A percentile compares a stretch with the other conserved stretches of the same genome.
phyloP scores from a whole-genome alignment of 2,113 vertebrate species.

The Mohoua ochrocephala region DNA sequence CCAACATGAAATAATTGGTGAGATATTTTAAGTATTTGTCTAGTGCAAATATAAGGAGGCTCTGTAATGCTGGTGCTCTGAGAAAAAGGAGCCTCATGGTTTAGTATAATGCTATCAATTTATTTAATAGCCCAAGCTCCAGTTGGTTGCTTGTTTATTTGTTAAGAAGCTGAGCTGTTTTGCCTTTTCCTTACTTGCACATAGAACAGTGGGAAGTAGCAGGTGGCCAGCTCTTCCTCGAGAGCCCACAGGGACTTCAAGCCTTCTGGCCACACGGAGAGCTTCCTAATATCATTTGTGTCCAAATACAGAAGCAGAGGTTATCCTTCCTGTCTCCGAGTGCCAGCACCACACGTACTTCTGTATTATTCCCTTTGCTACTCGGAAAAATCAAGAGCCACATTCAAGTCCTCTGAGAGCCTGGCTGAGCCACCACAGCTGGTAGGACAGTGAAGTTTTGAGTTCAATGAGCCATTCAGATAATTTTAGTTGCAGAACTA shows the following conservation, averaged over 20 bases:
- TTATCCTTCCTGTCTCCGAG: background rate
- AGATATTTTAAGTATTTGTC: conserved; percentile 40
- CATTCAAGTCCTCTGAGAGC: background rate
- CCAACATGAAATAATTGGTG: conserved; percentile 46
- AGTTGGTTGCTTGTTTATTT: background rate
- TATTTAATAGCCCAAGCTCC: background rate
- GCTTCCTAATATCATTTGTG: background rate
- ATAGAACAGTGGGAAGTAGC: background rate
- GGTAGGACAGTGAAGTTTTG: background rate
- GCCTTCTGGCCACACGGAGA: background rate
- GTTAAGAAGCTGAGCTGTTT: background rate
- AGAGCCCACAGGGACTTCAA: background rate
- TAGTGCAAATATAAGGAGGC: conserved; percentile 43
- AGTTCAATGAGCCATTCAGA: background rate
- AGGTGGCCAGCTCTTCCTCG: background rate
- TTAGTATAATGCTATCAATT: background rate
- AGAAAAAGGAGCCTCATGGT: background rate
- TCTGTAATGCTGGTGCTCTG: background rate
- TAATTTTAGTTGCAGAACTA: background rate
- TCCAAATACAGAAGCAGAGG: background rate
- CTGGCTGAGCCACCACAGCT: background rate
- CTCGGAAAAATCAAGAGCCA: background rate
- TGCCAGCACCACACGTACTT: background rate
- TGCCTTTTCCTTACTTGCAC: background rate
- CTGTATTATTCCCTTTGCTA: background rate